Evolutionary conservation across 2,113 vertebrate genomes (phyloP).

Genomic region (pig (Sus scrofa)): DNA sequence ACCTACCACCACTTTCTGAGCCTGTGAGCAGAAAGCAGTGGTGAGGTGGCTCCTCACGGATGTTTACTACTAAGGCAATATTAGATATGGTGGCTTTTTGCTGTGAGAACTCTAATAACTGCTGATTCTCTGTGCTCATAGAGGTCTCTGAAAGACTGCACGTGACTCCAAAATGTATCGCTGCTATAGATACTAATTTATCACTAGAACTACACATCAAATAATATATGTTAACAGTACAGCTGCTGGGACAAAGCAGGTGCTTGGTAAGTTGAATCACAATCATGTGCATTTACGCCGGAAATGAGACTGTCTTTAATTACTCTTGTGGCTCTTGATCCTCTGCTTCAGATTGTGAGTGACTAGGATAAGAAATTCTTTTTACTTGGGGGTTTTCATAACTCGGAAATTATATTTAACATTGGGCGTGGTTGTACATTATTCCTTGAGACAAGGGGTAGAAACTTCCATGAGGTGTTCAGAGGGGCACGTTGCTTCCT

Average conservation of each 20-base stretch:
- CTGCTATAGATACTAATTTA: not conserved
- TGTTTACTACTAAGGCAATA: not conserved
- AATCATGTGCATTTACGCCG: not conserved
- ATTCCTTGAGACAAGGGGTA: not conserved
- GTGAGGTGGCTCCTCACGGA: not conserved
- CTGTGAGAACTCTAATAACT: not conserved
- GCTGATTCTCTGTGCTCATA: not conserved
- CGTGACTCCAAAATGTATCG: not conserved
- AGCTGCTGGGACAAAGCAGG: not conserved
- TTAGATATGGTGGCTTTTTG: not conserved
- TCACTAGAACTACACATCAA: not conserved
- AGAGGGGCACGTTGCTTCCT: not conserved
- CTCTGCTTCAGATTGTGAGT: not conserved
- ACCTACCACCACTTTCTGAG: not conserved
- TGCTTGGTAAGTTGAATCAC: not conserved
- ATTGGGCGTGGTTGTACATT: not conserved
- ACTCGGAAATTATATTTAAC: not conserved
- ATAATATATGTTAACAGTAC: not conserved
- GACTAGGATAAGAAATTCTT: not conserved
- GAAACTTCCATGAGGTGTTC: not conserved
- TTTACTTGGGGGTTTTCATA: not conserved
- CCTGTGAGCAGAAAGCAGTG: not conserved
- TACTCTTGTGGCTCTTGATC: not conserved
- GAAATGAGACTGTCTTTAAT: not conserved
- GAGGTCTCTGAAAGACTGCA: not conserved